phyloP scores from a whole-genome alignment of 2,888 invertebrate genomes.

The Plagiodera versicolora region DNA sequence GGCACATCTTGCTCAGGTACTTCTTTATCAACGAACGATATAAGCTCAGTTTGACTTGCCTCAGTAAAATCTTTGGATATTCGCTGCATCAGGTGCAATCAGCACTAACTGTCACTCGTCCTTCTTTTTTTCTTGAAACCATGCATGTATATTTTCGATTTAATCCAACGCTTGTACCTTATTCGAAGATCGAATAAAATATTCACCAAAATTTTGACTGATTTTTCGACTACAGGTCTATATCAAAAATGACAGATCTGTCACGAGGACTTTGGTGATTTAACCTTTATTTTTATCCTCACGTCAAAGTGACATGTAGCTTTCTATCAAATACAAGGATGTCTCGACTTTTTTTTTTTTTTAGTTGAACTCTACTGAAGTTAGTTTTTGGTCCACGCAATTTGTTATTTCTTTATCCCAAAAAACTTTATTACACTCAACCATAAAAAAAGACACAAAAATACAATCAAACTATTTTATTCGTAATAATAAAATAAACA shows the following conservation, averaged over 20 bases:
- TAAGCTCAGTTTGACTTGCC: not conserved
- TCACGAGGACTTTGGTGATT: not conserved
- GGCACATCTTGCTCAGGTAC: not conserved
- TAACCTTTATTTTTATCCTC: not conserved
- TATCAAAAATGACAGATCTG: not conserved
- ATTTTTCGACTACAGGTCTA: not conserved
- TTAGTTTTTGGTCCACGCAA: too few relatives aligned
- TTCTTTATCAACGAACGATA: not conserved
- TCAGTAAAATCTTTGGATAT: not conserved
- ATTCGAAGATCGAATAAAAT: not conserved
- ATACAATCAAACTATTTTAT: too few relatives aligned
- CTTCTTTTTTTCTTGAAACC: not conserved
- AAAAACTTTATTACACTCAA: too few relatives aligned
- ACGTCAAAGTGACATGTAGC: too few relatives aligned
- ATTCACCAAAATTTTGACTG: slow-evolving; percentile 6
- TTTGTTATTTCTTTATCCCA: too few relatives aligned
- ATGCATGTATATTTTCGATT: not conserved
- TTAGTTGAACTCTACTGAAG: too few relatives aligned
- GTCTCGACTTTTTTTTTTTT: too few relatives aligned
- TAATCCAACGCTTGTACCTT: not conserved
- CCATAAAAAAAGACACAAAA: too few relatives aligned
- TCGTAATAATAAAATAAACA: too few relatives aligned
- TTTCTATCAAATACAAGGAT: too few relatives aligned
- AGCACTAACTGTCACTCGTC: too few relatives aligned
- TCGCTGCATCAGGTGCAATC: not conserved